Percentiles rank a stretch among this genome's conserved stretches.
phyloP scores from a whole-genome alignment of 2,797 vertebrate species.

The Borostomias antarcticus region DNA sequence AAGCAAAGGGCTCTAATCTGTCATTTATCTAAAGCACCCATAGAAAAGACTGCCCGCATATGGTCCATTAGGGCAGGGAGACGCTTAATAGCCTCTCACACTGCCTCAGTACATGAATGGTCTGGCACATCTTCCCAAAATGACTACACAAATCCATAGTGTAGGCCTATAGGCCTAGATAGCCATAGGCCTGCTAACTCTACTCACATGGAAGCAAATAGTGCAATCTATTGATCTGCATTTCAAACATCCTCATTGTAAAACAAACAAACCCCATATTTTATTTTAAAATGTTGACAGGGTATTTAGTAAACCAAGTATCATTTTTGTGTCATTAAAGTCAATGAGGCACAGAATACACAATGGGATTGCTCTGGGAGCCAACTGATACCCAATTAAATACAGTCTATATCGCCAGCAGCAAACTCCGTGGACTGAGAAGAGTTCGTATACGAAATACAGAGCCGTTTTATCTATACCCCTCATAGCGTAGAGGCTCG shows the following conservation, averaged over 20 bases:
- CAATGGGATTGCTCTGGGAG: conserved; percentile 21
- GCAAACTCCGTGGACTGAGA: conserved; percentile 42
- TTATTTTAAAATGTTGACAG: conserved; percentile 7
- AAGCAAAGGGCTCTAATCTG: too few species aligned
- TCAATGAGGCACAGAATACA: conserved; percentile 21
- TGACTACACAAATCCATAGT: too few species aligned
- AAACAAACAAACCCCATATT: not conserved
- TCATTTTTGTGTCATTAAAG: conserved; percentile 24
- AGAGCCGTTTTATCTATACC: conserved; percentile 57
- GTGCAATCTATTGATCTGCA: too few species aligned
- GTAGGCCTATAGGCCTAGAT: too few species aligned
- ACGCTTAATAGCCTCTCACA: too few species aligned
- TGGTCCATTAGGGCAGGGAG: too few species aligned
- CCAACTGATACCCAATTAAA: conserved; percentile 62
- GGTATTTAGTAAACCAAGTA: conserved; percentile 15
- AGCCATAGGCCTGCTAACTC: not conserved
- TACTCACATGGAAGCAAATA: too few species aligned
- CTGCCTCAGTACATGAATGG: too few species aligned
- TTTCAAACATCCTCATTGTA: not conserved
- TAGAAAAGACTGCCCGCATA: too few species aligned
- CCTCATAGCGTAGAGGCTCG: conserved; percentile 64
- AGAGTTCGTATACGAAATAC: conserved; percentile 49
- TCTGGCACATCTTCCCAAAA: too few species aligned
- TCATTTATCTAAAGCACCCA: too few species aligned
- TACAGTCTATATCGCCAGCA: conserved; percentile 56